Evolutionary conservation across 2,797 vertebrate species (phyloP), one percentile per base, ranked within the genome.

Genomic region (Agapornis canus): DNA sequence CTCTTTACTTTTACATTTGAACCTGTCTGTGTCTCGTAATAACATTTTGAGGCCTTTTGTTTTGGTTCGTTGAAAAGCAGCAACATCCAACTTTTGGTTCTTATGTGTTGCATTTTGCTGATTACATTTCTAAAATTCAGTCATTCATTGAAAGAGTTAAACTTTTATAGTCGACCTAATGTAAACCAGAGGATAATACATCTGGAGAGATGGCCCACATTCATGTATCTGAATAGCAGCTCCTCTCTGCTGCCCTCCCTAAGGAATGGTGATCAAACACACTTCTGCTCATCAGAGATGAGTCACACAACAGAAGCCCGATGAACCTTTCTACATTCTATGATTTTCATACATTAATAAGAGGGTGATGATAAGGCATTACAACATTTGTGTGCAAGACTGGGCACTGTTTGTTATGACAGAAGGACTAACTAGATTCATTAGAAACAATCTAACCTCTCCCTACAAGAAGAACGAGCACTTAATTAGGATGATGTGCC

Each of bases 281-380:
- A 52, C 4, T 66, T 88, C 79, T 83, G 49, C 48, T 77, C 20
- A 1, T 48, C 77, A 60, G n/a, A 3, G 0, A 54, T 8, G 76
- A 47, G 65, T 97, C 95, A 27, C 95, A 83, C 82, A 95, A 94
- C 11, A 86, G 91, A 61, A n/a, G 20, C 35, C 25, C 1, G n/a
- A 94, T 88, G 92, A 95, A 82, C 66, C 66, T 92, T 86, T 92
- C 89, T 86, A 31, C 60, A 6, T 89, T 80, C 79, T 66, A 5
- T 75, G 64, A 52, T 89, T 83, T 84, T 60, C 81, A 40, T 63
- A 16, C 73, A 3, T 13, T 97, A 97, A 97, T 97, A 88, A 95
- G 80, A 85, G 59, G 82, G 96, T 95, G 96, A 95, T 97, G 96
- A 97, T 95, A 95, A 93, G 80, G 68, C 79, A 54, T 97, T 92